Conservation (phyloP, 2,797 vertebrate genomes). For the Sitta carolinensis region DNA sequence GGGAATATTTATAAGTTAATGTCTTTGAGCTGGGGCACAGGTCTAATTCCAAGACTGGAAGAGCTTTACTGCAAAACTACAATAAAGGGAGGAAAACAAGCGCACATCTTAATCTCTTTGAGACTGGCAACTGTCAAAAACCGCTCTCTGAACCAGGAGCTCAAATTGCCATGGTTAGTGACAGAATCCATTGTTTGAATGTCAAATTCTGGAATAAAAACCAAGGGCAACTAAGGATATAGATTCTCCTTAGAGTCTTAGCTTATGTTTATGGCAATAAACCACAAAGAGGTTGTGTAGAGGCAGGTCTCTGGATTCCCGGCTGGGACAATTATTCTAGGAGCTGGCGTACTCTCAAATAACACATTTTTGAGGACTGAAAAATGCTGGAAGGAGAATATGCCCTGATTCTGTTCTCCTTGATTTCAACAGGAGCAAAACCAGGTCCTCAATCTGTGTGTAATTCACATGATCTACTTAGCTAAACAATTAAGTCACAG, state of each 20-base stretch:
- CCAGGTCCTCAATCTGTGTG: conserved; percentile 44
- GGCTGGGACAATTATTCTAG: not conserved
- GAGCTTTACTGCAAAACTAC: not conserved
- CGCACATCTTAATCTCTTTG: fast-evolving
- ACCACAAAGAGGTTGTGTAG: not conserved
- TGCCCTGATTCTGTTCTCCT: conserved; percentile 17
- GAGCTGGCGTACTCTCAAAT: not conserved
- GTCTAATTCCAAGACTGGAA: not conserved
- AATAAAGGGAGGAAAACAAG: not conserved
- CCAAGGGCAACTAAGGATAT: not conserved
- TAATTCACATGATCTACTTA: conserved; percentile 68
- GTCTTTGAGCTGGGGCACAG: not conserved
- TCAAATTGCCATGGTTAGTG: not conserved
- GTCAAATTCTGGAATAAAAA: not conserved
- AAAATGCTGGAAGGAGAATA: not conserved
- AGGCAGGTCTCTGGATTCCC: not conserved
- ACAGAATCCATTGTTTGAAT: not conserved
- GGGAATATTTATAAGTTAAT: not conserved
- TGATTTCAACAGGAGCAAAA: conserved; percentile 41
- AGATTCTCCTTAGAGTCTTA: not conserved
- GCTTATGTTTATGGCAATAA: not conserved
- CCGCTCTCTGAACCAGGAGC: not conserved
- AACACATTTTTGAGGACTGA: not conserved
- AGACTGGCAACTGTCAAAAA: not conserved
- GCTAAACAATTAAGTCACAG: conserved; percentile 72